A percentile compares a stretch with the other conserved stretches of the same genome.
phyloP scores from a whole-genome alignment of 2,113 vertebrate species.

The Promerops cafer region DNA sequence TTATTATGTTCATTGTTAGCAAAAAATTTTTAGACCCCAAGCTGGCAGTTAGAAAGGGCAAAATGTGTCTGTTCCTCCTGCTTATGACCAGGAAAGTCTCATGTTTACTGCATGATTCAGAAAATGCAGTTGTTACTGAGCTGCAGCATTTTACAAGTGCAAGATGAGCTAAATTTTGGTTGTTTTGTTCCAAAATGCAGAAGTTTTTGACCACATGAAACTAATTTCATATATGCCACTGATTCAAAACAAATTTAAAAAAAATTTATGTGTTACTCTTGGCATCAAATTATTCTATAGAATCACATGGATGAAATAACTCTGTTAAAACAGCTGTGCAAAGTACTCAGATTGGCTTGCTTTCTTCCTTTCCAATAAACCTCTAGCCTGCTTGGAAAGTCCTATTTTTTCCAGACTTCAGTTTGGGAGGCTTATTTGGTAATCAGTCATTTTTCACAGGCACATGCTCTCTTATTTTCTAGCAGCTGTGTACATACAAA shows the following conservation, averaged over 20 bases:
- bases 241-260: neutral
- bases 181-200: neutral
- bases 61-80: neutral
- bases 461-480: neutral
- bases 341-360: neutral
- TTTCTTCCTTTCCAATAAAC: conserved; percentile 13
- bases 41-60: neutral
- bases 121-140: neutral
- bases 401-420: neutral
- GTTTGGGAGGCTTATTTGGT: neutral
- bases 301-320: neutral
- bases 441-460: neutral
- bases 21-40: neutral
- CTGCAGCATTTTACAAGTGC: neutral
- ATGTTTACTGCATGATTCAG: neutral
- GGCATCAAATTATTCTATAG: neutral
- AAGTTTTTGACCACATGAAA: neutral
- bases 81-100: neutral
- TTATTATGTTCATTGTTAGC: neutral
- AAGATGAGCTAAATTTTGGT: neutral
- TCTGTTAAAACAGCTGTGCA: conserved; percentile 48
- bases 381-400: neutral
- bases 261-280: neutral
- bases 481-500: conserved; percentile 9
- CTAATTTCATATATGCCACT: neutral